Conservation (phyloP, 2,888 invertebrate species). For the Mesorhabditis belari region DNA sequence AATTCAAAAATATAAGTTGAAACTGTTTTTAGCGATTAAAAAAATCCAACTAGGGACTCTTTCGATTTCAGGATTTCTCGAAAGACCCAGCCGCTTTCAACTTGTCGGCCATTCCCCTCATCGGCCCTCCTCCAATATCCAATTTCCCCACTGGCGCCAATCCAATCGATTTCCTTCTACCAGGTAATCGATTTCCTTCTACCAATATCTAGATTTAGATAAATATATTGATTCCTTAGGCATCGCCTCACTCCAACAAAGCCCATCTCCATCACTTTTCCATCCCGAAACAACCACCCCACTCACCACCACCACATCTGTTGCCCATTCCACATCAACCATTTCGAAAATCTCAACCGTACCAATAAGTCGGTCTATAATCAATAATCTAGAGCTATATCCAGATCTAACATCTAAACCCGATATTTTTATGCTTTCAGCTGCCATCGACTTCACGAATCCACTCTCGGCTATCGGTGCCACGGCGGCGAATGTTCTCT, state of each 20-base stretch:
- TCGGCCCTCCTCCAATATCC: constrained; percentile 43
- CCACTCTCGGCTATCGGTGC: constrained; percentile 14
- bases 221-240: too few species aligned
- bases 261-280: constrained; percentile 15
- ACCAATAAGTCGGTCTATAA: constrained; percentile 1
- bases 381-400: too few species aligned
- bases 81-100: constrained; percentile 35
- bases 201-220: too few species aligned
- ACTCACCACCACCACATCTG: neutral
- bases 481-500: constrained; percentile 35
- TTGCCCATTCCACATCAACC: neutral
- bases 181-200: constrained; percentile 16
- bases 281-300: constrained; percentile 2
- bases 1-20: too few species aligned
- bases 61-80: constrained; percentile 48
- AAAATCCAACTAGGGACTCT: too few species aligned
- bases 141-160: constrained; percentile 17
- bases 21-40: too few species aligned
- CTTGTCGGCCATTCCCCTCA: constrained; percentile 37
- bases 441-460: neutral
- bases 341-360: neutral
- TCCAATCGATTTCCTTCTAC: constrained; percentile 27
- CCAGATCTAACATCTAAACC: too few species aligned
- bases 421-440: neutral
- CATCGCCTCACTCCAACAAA: constrained; percentile 10